Evolutionary conservation across 1,140 invertebrate genomes (phyloP).

Genomic region (Helicorthomorpha holstii): DNA sequence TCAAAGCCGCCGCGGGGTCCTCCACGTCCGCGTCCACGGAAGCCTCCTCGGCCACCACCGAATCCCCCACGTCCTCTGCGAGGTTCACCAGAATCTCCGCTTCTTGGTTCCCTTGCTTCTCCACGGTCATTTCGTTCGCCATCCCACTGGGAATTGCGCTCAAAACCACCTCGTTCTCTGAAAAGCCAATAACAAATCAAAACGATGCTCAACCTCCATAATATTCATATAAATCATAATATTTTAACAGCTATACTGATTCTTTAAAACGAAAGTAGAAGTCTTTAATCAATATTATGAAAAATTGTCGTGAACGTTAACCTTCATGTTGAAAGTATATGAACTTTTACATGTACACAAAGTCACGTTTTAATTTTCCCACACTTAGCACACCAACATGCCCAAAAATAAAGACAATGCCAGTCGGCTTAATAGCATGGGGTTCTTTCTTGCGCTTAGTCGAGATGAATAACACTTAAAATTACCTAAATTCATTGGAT

Average conservation of each 20-base stretch:
- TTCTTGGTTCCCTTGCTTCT: conserved; percentile 9
- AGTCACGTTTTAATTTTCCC: conserved; percentile 5
- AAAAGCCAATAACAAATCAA: too few relatives aligned
- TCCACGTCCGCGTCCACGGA: conserved; percentile 26
- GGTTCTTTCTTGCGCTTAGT: neutral
- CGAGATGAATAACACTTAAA: neutral
- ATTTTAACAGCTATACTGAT: too few relatives aligned
- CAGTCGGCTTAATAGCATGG: conserved; percentile 5
- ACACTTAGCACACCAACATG: conserved; percentile 3
- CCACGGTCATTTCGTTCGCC: conserved; percentile 9
- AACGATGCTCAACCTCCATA: too few relatives aligned
- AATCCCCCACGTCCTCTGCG: conserved; percentile 21
- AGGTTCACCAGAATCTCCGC: conserved; percentile 17
- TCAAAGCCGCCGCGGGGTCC: conserved; percentile 35
- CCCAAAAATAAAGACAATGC: neutral
- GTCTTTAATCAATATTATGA: too few relatives aligned
- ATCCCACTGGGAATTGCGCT: conserved; percentile 26
- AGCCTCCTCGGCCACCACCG: conserved; percentile 24
- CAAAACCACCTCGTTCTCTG: conserved; percentile 25
- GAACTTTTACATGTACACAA: too few relatives aligned
- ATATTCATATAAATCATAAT: too few relatives aligned
- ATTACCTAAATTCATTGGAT: neutral
- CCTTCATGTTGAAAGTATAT: too few relatives aligned
- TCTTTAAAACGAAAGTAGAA: too few relatives aligned
- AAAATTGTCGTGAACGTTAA: too few relatives aligned